Conservation (phyloP, 2,797 vertebrate genomes). For the Brotula barbata region DNA sequence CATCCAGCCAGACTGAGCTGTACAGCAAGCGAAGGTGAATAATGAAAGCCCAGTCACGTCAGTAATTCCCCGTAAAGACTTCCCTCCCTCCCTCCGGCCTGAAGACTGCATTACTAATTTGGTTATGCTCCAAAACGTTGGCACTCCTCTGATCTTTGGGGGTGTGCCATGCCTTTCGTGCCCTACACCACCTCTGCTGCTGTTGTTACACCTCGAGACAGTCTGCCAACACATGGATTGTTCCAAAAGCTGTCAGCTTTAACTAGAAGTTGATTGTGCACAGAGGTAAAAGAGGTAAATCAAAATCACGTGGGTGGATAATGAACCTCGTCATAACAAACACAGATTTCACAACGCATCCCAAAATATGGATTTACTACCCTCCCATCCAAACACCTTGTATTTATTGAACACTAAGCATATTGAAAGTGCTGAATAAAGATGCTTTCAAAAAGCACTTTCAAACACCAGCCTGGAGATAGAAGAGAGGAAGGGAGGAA, state of each 20-base stretch:
- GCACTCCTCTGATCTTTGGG: slow-evolving; percentile 54
- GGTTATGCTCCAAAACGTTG: slow-evolving; percentile 31
- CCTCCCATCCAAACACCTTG: no score
- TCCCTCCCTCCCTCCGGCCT: slow-evolving; percentile 33
- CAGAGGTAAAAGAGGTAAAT: slow-evolving; percentile 27
- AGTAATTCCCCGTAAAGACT: no score
- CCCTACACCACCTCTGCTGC: slow-evolving; percentile 28
- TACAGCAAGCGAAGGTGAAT: no score
- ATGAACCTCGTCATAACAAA: slow-evolving; percentile 5
- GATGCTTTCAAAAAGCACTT: no score
- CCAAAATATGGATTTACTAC: slow-evolving; percentile 8
- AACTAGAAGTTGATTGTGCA: slow-evolving; percentile 15
- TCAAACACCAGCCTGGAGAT: no score
- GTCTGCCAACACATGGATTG: slow-evolving; percentile 30
- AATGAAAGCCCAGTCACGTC: no score
- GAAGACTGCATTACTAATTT: slow-evolving; percentile 44
- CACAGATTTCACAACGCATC: slow-evolving; percentile 14
- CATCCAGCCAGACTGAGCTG: no score
- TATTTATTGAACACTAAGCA: no score
- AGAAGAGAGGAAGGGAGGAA: no score
- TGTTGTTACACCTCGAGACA: slow-evolving; percentile 19
- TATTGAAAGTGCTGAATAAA: no score
- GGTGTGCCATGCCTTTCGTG: slow-evolving; percentile 41
- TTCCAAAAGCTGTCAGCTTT: slow-evolving; percentile 31
- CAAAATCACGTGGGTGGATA: slow-evolving; percentile 17